These are phyloP conservation scores for Sebastes oblongus DNA, from an alignment of 2,797 vertebrate genomes.

Conservation along the genomic window DNA sequence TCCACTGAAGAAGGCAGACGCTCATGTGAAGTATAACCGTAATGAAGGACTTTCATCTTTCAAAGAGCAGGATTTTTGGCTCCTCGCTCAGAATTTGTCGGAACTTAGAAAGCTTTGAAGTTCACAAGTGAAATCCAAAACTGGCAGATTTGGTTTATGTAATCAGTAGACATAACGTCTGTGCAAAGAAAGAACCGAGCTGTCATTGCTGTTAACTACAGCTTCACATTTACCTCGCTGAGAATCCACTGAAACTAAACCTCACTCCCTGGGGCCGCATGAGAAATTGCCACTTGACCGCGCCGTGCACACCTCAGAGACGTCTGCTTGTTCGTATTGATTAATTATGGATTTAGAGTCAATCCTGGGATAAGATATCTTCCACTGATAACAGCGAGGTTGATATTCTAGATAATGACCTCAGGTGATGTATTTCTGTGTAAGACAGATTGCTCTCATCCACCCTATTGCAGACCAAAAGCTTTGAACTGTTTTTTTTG, in stretches of 20 bases:
- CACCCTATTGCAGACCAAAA: slow-evolving; percentile 2
- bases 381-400: slow-evolving; percentile 2
- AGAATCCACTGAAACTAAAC: slow-evolving; percentile 38
- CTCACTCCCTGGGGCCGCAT: slow-evolving; percentile 12
- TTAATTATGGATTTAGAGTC: slow-evolving; percentile 41
- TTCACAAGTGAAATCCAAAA: slow-evolving; percentile 61
- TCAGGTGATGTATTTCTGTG: slow-evolving; percentile 14
- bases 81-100: slow-evolving; percentile 36
- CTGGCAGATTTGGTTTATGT: slow-evolving; percentile 37
- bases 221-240: slow-evolving; percentile 22
- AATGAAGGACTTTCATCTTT: slow-evolving; percentile 61
- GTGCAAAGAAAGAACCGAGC: slow-evolving; percentile 30
- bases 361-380: slow-evolving; percentile 27
- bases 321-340: slow-evolving; percentile 23
- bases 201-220: slow-evolving; percentile 44
- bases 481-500: slow-evolving; percentile 15
- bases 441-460: slow-evolving; percentile 25
- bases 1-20: slow-evolving; percentile 17
- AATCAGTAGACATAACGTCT: slow-evolving; percentile 42
- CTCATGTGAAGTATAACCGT: slow-evolving; percentile 35
- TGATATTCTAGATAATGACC: slow-evolving; percentile 37
- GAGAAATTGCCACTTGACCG: slow-evolving; percentile 44
- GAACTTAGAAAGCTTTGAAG: slow-evolving; percentile 58
- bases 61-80: slow-evolving; percentile 48
- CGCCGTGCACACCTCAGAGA: slow-evolving; percentile 5